Evolutionary conservation across 2,888 invertebrate genomes (phyloP), one percentile per base, ranked within the genome.

Genomic region (Plutella xylostella): DNA sequence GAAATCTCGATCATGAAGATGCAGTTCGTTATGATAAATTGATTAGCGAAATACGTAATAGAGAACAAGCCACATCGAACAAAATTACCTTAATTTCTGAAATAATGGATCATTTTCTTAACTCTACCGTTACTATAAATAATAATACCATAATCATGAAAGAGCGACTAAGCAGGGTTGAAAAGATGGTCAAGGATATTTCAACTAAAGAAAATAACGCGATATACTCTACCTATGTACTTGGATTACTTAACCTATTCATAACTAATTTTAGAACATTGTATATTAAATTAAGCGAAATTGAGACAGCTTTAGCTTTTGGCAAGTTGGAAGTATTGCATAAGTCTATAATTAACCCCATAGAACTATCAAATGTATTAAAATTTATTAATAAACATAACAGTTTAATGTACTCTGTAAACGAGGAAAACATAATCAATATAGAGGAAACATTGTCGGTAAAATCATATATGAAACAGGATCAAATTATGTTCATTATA

Each of bases 1-100:
- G 54, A 37, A 57, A 58, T 21, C 45, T 59, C 43, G 55, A 57
- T 43, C 46, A 53, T 33, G 48, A 55, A 0, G 55, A 55, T 39
- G 54, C 54, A 11, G 35, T 51, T 7, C 48, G 43, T 38, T 54
- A 52, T 40, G 51, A 54, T 35, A 38, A 20, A 7, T 30, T 51
- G 18, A 56, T 53, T 30, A 42, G 33, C 31, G 39, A 49, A 6
- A 30, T 55, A 39, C n/a, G n/a, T 46, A 49, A 43, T 25, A 34
- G 42, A 15, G 52, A 53, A 43, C 28, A 51, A 34, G 20, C 18
- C 15, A 20, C 49, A 15, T 9, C n/a, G n/a, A 52, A 49, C 1
- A 54, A 50, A 35, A 28, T 51, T 5, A 51, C 52, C 2, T 18
- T 51, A 22, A 41, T 55, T 17, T 43, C 49, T 38, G 45, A 48